Evolutionary conservation across 2,888 invertebrate species (phyloP).

Genomic region (Prenolepis imparis): DNA sequence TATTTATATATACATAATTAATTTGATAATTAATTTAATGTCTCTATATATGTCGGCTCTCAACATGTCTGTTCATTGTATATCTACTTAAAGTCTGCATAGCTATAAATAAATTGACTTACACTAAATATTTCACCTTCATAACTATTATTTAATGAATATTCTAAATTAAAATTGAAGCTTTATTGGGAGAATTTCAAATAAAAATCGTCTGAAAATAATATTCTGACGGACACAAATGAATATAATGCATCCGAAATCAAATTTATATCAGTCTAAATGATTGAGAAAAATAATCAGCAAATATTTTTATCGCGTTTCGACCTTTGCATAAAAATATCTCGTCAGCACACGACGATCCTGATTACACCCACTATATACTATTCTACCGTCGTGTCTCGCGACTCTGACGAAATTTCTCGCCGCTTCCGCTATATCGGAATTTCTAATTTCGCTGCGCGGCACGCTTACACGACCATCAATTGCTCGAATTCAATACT

Average conservation of each 20-base stretch:
- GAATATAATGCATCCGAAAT: background rate
- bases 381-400: background rate
- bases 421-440: background rate
- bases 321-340: background rate
- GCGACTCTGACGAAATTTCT: slow-evolving; percentile 32
- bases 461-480: slow-evolving; percentile 22
- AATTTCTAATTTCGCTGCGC: slow-evolving; percentile 45
- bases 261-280: background rate
- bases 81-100: background rate
- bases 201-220: background rate
- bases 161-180: background rate
- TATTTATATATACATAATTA: too few relatives aligned
- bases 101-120: background rate
- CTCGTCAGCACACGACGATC: background rate
- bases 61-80: background rate
- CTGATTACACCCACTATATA: slow-evolving; percentile 21
- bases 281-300: background rate
- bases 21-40: too few relatives aligned
- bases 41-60: background rate
- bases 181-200: background rate
- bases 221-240: background rate
- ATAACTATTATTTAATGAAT: background rate
- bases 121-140: background rate
- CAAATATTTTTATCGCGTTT: background rate
- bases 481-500: slow-evolving; percentile 51